Conservation (phyloP, 2,113 vertebrate genomes). For the Grallaria varia region DNA sequence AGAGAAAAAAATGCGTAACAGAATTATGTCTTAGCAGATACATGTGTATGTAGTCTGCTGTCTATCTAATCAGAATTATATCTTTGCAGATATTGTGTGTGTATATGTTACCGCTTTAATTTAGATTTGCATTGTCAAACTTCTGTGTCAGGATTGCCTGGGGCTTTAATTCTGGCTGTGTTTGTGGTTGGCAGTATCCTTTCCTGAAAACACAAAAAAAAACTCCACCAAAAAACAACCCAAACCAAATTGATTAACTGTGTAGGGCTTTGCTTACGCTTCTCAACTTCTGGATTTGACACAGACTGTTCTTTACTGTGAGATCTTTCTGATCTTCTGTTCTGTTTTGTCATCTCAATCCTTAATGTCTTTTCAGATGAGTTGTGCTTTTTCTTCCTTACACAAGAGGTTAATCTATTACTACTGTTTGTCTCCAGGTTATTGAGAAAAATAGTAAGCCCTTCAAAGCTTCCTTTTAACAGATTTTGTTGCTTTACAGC, state of each 20-base stretch:
- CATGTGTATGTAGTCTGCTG: neutral
- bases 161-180: neutral
- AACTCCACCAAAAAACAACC: too few species aligned
- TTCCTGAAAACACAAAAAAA: neutral
- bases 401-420: neutral
- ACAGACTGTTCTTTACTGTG: rapidly evolving
- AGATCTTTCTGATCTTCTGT: neutral
- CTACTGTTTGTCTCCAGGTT: neutral
- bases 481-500: neutral
- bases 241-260: neutral
- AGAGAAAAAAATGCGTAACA: neutral
- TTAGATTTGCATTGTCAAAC: neutral
- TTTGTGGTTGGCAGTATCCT: neutral
- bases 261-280: neutral
- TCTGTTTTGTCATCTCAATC: neutral
- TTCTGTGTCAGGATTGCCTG: neutral
- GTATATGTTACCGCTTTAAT: neutral
- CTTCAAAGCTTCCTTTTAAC: neutral
- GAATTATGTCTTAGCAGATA: neutral
- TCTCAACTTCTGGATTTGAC: neutral
- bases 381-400: neutral
- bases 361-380: neutral
- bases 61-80: neutral
- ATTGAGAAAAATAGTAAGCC: neutral
- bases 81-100: neutral